phyloP scores from a whole-genome alignment of 2,888 invertebrate genomes.

The Tromatobia lineatoria region DNA sequence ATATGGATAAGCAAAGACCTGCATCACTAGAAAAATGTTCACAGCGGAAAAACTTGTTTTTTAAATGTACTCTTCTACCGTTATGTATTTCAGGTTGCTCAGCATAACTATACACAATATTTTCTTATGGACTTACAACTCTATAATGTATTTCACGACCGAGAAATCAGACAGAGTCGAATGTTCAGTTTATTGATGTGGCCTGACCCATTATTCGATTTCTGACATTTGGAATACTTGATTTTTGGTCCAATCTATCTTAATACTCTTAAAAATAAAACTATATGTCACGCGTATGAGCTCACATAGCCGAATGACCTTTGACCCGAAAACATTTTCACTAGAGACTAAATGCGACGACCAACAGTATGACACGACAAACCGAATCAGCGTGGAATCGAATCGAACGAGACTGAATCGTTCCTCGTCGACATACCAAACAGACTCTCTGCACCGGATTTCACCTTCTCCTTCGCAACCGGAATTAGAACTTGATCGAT shows the following conservation, averaged over 20 bases:
- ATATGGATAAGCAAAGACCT: no score
- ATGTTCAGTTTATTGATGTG: no score
- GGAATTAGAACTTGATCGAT: slow-evolving; percentile 69
- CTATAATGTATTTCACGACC: no score
- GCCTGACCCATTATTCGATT: background rate
- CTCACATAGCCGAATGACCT: slow-evolving; percentile 7
- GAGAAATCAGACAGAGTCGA: no score
- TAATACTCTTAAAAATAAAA: slow-evolving; percentile 30
- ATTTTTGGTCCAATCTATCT: background rate
- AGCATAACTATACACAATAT: no score
- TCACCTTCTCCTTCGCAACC: slow-evolving; percentile 48
- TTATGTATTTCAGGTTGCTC: no score
- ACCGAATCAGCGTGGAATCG: slow-evolving; percentile 6
- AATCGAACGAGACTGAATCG: slow-evolving; percentile 30
- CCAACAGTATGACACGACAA: slow-evolving; percentile 1
- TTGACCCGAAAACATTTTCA: slow-evolving; percentile 4
- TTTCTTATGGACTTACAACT: no score
- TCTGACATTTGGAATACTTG: background rate
- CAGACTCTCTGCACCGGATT: slow-evolving; percentile 40
- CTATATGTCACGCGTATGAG: background rate
- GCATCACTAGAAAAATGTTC: no score
- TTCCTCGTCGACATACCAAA: slow-evolving; percentile 20
- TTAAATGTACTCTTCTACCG: no score
- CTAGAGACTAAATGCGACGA: slow-evolving; percentile 2
- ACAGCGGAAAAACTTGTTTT: no score